phyloP scores from a whole-genome alignment of 2,888 invertebrate species.

The Temnothorax unifasciatus region DNA sequence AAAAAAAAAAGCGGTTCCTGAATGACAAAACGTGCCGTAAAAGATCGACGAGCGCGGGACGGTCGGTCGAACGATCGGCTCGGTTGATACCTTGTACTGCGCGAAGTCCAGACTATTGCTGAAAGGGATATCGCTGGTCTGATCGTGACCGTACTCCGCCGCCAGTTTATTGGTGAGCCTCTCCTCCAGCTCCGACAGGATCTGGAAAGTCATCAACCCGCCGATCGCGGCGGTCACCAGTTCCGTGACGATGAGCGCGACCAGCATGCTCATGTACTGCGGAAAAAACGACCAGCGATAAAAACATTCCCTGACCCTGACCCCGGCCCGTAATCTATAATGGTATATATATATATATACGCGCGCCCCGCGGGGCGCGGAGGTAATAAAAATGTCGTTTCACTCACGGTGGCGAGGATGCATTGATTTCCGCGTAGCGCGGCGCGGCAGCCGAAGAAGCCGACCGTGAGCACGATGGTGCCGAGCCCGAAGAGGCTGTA shows the following conservation, averaged over 20 bases:
- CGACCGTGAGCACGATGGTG: slow-evolving; percentile 87
- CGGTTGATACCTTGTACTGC: slow-evolving; percentile 83
- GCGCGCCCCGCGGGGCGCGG: not conserved
- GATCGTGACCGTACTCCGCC: slow-evolving; percentile 84
- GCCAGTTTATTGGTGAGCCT: slow-evolving; percentile 83
- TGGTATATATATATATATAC: not conserved
- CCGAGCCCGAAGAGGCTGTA: slow-evolving; percentile 87
- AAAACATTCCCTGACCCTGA: slow-evolving; percentile 51
- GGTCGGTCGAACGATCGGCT: not conserved
- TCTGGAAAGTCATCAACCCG: slow-evolving; percentile 85
- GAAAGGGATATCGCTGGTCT: slow-evolving; percentile 83
- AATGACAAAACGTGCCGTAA: not conserved
- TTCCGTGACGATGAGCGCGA: slow-evolving; percentile 86
- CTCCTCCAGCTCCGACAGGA: slow-evolving; percentile 83
- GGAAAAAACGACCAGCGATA: slow-evolving; percentile 37
- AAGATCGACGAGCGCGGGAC: no score
- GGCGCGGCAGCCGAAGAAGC: slow-evolving; percentile 88
- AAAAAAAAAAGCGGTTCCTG: not conserved
- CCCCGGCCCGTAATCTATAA: slow-evolving; percentile 15
- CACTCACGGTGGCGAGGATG: slow-evolving; percentile 77
- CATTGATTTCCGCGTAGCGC: slow-evolving; percentile 87
- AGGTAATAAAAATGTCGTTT: slow-evolving; percentile 41
- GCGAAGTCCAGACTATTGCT: slow-evolving; percentile 87
- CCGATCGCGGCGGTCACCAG: slow-evolving; percentile 84
- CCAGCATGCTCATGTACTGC: slow-evolving; percentile 87